These are phyloP conservation scores for Porites evermanni DNA, from an alignment of 92 coral and sea anemone species.

Conservation along the genomic window DNA sequence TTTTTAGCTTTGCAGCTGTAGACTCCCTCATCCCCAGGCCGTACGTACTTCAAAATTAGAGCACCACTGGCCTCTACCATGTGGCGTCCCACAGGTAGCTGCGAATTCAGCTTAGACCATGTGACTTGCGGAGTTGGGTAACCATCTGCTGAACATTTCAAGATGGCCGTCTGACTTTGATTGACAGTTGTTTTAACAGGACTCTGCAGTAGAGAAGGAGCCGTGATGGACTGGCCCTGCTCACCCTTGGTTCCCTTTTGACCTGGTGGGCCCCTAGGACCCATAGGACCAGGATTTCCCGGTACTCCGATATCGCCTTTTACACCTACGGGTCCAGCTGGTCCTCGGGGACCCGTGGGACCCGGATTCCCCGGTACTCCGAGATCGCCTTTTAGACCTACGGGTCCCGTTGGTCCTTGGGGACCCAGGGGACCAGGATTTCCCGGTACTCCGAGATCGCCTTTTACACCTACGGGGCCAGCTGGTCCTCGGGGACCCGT, in stretches of 20 bases:
- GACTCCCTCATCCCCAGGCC: slow-evolving; percentile 20
- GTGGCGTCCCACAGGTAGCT: slow-evolving; percentile 51
- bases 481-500: too few species aligned
- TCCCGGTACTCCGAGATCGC: too few species aligned
- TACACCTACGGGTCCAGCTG: too few species aligned
- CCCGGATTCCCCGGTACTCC: too few species aligned
- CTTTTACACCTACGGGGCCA: too few species aligned
- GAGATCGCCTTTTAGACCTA: too few species aligned
- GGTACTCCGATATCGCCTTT: not conserved
- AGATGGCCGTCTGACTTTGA: slow-evolving; percentile 44
- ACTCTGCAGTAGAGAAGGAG: slow-evolving; percentile 49
- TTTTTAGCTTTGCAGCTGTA: slow-evolving; percentile 11
- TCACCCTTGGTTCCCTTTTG: not conserved
- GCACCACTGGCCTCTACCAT: slow-evolving; percentile 20
- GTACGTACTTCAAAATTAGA: not conserved
- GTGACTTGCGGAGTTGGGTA: slow-evolving; percentile 62
- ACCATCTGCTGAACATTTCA: slow-evolving; percentile 59
- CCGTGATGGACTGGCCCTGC: not conserved
- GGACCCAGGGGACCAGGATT: too few species aligned
- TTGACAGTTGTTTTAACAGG: slow-evolving; percentile 55
- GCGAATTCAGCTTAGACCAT: slow-evolving; percentile 55
- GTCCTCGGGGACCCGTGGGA: too few species aligned
- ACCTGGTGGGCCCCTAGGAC: not conserved
- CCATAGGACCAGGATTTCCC: not conserved
- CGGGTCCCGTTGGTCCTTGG: too few species aligned